Base-by-base conservation (phyloP, 2,797 vertebrate genomes). In the Perodicticus potto region DNA sequence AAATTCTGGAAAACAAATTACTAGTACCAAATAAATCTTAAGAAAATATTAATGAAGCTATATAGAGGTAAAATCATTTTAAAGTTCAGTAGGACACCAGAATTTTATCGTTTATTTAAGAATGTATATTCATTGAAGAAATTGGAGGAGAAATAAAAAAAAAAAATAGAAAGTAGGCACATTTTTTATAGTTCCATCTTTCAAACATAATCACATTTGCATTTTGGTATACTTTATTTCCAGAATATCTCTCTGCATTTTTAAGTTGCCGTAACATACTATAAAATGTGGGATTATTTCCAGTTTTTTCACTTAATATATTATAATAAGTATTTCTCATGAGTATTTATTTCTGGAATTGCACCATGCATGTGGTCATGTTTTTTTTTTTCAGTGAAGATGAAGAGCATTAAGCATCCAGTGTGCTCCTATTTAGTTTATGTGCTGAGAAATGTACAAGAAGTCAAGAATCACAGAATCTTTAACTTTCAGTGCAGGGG, bases 1-100 rank as follows among this genome's bases (percentile, higher is more conserved):
- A 86, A 77, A 89, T 59, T 72, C 4, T 13, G 80, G 19, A 90
- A 80, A 87, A 74, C 10, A 94, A 94, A 89, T 73, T 61, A 61
- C 7, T 49, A 86, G 4, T 32, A 83, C 3, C 17, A 76, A 86
- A 37, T 73, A 86, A 78, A 61, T 82, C 32, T 17, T 70, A 82
- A 59, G 27, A 83, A 89, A 86, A 37, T 73, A 2, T 40, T 34
- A 32, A 12, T 43, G 29, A 11, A 86, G n/a, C 73, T 76, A 37
- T 8, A 69, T 1, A 59, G 72, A 91, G 86, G 37, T 67, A 61
- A 81, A 90, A 6, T 43, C 11, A 74, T 88, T 76, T 88, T 23
- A 73, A 77, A 91, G 23, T 72, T 34, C 10, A 49, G 1, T 40
- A 65, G 27, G 6, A 93, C 10, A 61, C n/a, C 22, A 86, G 57